Percentiles rank a stretch among this genome's conserved stretches.
These are phyloP conservation scores for Drosophila neonasuta DNA, from an alignment of 2,888 invertebrate genomes.

Conservation along the genomic window DNA sequence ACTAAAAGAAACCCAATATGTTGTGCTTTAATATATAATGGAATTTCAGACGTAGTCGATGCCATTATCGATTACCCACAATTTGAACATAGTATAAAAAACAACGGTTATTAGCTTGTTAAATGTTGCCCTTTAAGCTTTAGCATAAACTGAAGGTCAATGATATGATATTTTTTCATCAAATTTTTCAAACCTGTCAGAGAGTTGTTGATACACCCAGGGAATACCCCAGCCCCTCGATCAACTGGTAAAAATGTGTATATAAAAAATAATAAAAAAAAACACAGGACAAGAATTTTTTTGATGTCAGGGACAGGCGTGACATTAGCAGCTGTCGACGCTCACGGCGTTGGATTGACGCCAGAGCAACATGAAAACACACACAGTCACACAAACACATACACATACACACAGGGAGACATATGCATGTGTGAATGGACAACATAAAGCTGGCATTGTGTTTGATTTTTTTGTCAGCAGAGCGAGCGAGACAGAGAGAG, in stretches of 20 bases:
- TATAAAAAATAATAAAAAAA: conserved; percentile 3
- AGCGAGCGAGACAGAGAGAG: background rate
- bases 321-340: conserved; percentile 71
- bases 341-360: conserved; percentile 50
- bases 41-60: background rate
- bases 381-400: conserved; percentile 3
- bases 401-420: too few relatives aligned
- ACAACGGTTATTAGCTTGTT: background rate
- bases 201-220: conserved; percentile 7
- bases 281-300: conserved; percentile 30
- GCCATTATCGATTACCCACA: background rate
- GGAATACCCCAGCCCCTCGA: background rate
- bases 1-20: too few relatives aligned
- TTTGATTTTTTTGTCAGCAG: conserved; percentile 39
- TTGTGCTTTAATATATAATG: too few relatives aligned
- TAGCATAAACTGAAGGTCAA: conserved; percentile 34
- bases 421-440: conserved; percentile 48
- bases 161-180: conserved; percentile 25
- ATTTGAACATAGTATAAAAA: background rate
- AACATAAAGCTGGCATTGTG: conserved; percentile 56
- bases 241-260: background rate
- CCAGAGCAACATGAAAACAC: conserved; percentile 43
- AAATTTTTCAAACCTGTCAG: conserved; percentile 26
- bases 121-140: conserved; percentile 9
- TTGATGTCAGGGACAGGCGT: conserved; percentile 57